Evolutionary conservation across 2,888 invertebrate genomes (phyloP).

Genomic region (Diaprepes abbreviatus): DNA sequence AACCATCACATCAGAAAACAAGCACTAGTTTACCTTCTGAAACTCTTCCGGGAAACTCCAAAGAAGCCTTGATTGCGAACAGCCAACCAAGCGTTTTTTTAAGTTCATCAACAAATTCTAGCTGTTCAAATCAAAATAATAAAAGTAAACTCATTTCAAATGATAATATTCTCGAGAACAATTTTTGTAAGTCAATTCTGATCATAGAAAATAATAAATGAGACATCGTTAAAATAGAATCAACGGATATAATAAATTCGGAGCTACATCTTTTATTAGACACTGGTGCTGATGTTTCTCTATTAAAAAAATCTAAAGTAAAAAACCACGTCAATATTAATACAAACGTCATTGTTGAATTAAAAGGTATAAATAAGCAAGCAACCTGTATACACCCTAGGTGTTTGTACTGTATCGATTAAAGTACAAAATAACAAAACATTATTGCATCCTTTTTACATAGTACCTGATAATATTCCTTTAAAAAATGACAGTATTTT

Average conservation of each 20-base stretch:
- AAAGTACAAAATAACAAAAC: constrained; percentile 4
- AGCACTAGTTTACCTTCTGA: no score
- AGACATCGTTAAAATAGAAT: constrained; percentile 14
- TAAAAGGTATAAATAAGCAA: constrained; percentile 22
- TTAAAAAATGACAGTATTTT: constrained; percentile 12
- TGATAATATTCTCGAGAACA: constrained; percentile 3
- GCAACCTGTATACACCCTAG: constrained; percentile 2
- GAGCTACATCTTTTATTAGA: constrained; percentile 5
- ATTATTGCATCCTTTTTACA: constrained; percentile 6
- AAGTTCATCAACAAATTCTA: not conserved
- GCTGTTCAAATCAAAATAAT: not conserved
- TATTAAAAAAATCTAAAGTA: constrained; percentile 9
- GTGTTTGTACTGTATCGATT: constrained; percentile 7
- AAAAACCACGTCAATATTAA: not conserved
- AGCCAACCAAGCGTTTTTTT: not conserved
- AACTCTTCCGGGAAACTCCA: constrained; percentile 1
- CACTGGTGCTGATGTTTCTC: constrained; percentile 12
- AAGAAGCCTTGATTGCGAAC: constrained; percentile 7
- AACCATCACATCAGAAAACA: no score
- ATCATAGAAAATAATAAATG: not conserved
- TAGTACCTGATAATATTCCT: constrained; percentile 4
- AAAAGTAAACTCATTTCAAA: not conserved
- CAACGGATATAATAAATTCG: not conserved
- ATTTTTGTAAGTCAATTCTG: not conserved
- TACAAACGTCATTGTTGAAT: not conserved